Evolutionary conservation across 2,113 vertebrate species (phyloP), one percentile per base, ranked within the genome.

Genomic region (Neolamprologus toae): DNA sequence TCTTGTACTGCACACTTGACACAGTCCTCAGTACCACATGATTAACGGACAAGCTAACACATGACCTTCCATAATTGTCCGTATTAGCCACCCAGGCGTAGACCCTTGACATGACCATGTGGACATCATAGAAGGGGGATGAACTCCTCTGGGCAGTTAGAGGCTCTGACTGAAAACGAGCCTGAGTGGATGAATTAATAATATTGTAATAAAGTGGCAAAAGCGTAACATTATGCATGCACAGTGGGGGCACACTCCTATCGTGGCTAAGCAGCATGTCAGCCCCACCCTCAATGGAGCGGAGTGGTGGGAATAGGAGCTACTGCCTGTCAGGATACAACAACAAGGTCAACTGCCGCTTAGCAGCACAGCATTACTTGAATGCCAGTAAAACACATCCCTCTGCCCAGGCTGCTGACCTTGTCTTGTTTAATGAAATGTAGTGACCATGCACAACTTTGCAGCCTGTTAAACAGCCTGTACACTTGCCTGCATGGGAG

Each of bases 361-460:
- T 92, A 93, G 85, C 85, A 19, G 55, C 14, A 3, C 85, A 9
- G 84, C 71, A 37, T 81, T 91, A 80, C 92, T 82, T 33, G 10
- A 91, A 92, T 79, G 86, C 90, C 84, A 91, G 88, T 93, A 85
- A 93, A 93, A 88, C 86, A 88, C 83, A 91, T 92, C 54, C 80
- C 87, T 89, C 61, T 68, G 90, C 91, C 83, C 83, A 21, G 86
- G 86, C 86, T 59, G 68, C 61, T 88, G 92, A 94, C 93, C 93
- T 95, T 95, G 93, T 95, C 94, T 93, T 90, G 93, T 93, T 89
- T 92, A 92, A 95, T 95, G 92, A 92, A 93, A 93, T 91, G 86
- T 93, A 81, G 85, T 91, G 90, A 80, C 89, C 93, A 80, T 55
- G 90, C 83, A 82, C 85, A 87, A 87, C 84, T 94, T 86, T 37